Conservation (phyloP, 2,113 vertebrate genomes). For the Saguinus imperator region DNA sequence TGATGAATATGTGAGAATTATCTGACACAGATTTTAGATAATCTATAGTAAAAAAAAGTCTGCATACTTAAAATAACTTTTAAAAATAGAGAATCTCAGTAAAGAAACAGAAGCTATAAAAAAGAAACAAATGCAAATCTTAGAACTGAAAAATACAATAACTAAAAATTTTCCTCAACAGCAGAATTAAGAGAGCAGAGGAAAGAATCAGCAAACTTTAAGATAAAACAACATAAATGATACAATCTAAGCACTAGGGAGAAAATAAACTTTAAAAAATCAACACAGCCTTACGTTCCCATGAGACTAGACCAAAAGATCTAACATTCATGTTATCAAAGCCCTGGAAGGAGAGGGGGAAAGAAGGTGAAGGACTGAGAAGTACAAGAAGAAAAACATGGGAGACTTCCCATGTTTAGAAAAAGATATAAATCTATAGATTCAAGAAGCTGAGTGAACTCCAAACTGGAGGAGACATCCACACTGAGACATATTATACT, state of each 20-base stretch:
- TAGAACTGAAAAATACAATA: not conserved
- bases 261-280: not conserved
- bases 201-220: not conserved
- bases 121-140: not conserved
- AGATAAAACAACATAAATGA: not conserved
- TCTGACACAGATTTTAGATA: not conserved
- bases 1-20: not conserved
- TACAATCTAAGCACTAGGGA: not conserved
- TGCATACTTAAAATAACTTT: not conserved
- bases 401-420: not conserved
- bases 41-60: not conserved
- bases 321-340: not conserved
- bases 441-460: not conserved
- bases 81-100: not conserved
- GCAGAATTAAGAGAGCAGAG: not conserved
- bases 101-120: not conserved
- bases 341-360: not conserved
- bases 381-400: not conserved
- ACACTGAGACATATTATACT: not conserved
- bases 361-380: not conserved
- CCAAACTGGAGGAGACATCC: not conserved
- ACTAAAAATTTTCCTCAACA: not conserved
- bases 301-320: not conserved
- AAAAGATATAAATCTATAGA: not conserved
- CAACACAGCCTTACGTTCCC: too few relatives aligned